A percentile compares a stretch with the other conserved stretches of the same genome.
Evolutionary conservation across 2,888 invertebrate species (phyloP).

Genomic region (Tetranychus truncatus): DNA sequence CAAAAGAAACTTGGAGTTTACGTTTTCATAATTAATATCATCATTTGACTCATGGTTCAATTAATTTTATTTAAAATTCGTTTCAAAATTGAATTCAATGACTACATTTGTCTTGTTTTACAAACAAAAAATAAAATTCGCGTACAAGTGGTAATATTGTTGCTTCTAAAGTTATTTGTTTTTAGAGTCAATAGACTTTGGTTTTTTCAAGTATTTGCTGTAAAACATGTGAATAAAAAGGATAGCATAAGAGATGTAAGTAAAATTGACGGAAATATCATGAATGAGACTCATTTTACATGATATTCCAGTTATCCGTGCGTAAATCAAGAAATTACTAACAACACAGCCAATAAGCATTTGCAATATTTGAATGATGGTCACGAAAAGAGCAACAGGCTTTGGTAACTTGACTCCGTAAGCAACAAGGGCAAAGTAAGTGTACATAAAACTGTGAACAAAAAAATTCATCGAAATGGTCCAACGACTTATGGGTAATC

Average conservation of each 20-base stretch:
- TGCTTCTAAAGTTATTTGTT: background rate
- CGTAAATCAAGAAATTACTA: background rate
- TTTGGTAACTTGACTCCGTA: background rate
- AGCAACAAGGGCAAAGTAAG: background rate
- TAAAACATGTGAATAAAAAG: background rate
- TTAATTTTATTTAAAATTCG: too few relatives aligned
- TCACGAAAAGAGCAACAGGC: background rate
- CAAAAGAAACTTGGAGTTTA: too few relatives aligned
- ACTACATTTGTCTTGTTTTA: too few relatives aligned
- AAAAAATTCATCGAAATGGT: background rate
- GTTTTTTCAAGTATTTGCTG: background rate
- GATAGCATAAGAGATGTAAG: background rate
- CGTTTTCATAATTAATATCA: too few relatives aligned
- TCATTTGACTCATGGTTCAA: too few relatives aligned
- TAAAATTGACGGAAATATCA: background rate
- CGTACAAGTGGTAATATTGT: too few relatives aligned
- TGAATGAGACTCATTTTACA: background rate
- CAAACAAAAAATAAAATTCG: too few relatives aligned
- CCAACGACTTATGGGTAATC: background rate
- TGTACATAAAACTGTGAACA: background rate
- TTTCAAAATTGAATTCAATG: too few relatives aligned
- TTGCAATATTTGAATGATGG: background rate
- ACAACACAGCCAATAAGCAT: background rate
- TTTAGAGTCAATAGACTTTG: background rate
- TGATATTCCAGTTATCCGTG: background rate